These are phyloP conservation scores for Campoplex nolae DNA, from an alignment of 2,888 invertebrate genomes.

Conservation along the genomic window DNA sequence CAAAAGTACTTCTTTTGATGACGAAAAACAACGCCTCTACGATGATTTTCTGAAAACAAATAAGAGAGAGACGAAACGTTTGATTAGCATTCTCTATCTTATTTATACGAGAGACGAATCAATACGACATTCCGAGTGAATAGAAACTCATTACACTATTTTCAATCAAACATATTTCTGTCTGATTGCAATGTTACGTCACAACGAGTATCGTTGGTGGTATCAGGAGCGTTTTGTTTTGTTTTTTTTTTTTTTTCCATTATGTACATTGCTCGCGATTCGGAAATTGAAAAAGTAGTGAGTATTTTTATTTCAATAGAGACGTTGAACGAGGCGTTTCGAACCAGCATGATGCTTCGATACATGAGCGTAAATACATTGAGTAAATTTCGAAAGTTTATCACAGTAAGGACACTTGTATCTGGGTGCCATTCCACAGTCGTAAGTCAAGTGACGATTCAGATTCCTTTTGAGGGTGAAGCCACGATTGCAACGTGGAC, in stretches of 20 bases:
- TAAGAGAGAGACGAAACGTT: slow-evolving; percentile 11
- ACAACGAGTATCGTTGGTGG: not conserved
- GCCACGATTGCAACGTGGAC: slow-evolving; percentile 77
- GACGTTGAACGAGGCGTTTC: slow-evolving; percentile 69
- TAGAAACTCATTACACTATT: slow-evolving; percentile 6
- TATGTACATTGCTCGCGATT: not conserved
- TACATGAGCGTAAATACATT: slow-evolving; percentile 79
- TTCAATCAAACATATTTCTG: slow-evolving; percentile 6
- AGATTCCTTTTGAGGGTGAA: slow-evolving; percentile 79
- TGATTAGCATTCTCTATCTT: not conserved
- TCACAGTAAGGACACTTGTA: slow-evolving; percentile 82
- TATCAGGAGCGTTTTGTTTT: not conserved
- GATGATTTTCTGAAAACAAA: slow-evolving; percentile 43
- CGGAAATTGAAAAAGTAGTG: not conserved
- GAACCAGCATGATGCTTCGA: slow-evolving; percentile 76
- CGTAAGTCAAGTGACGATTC: slow-evolving; percentile 78
- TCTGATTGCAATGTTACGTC: not conserved
- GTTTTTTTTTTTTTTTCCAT: not conserved
- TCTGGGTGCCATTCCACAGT: slow-evolving; percentile 80
- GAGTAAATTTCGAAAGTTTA: slow-evolving; percentile 77
- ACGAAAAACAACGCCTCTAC: not conserved
- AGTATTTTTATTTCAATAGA: slow-evolving; percentile 69
- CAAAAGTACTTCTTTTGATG: slow-evolving; percentile 70
- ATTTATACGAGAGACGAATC: not conserved
- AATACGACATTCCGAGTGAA: not conserved